These are phyloP conservation scores for Allygus modestus DNA, from an alignment of 2,888 invertebrate species.

Conservation along the genomic window DNA sequence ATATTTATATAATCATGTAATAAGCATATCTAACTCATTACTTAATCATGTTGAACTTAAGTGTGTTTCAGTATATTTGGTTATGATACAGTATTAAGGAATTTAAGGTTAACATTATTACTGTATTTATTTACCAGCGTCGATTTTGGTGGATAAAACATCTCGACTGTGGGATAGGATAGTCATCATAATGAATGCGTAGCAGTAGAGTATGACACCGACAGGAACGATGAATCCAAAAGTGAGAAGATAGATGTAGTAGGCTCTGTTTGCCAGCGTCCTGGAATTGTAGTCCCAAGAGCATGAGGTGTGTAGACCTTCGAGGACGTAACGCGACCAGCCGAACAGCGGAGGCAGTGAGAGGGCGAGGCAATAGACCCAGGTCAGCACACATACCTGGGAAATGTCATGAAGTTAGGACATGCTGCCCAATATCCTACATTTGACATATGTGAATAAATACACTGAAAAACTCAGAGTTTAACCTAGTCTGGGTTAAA, in stretches of 20 bases:
- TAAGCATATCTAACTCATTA: too few relatives aligned
- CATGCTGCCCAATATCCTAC: too few relatives aligned
- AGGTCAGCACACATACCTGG: slow-evolving; percentile 73
- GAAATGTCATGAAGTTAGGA: background rate
- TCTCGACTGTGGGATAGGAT: slow-evolving; percentile 73
- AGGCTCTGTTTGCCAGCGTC: slow-evolving; percentile 72
- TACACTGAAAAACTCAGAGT: too few relatives aligned
- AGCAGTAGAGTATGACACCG: slow-evolving; percentile 74
- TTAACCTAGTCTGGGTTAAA: too few relatives aligned
- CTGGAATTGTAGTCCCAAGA: slow-evolving; percentile 77
- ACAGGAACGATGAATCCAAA: slow-evolving; percentile 76
- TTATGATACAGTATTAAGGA: too few relatives aligned
- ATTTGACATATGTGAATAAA: too few relatives aligned
- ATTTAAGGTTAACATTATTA: too few relatives aligned
- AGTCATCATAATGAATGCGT: slow-evolving; percentile 74
- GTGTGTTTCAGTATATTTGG: too few relatives aligned
- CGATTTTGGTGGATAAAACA: slow-evolving; percentile 72
- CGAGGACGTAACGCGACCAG: slow-evolving; percentile 75
- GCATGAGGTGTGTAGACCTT: slow-evolving; percentile 77
- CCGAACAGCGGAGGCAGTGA: slow-evolving; percentile 76
- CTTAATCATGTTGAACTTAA: too few relatives aligned
- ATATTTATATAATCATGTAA: too few relatives aligned
- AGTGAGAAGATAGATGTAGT: slow-evolving; percentile 74
- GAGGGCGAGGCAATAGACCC: slow-evolving; percentile 75
- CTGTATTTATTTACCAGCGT: slow-evolving; percentile 61